Base-by-base conservation (phyloP, 2,797 vertebrate genomes). In the Muscicapa striata region DNA sequence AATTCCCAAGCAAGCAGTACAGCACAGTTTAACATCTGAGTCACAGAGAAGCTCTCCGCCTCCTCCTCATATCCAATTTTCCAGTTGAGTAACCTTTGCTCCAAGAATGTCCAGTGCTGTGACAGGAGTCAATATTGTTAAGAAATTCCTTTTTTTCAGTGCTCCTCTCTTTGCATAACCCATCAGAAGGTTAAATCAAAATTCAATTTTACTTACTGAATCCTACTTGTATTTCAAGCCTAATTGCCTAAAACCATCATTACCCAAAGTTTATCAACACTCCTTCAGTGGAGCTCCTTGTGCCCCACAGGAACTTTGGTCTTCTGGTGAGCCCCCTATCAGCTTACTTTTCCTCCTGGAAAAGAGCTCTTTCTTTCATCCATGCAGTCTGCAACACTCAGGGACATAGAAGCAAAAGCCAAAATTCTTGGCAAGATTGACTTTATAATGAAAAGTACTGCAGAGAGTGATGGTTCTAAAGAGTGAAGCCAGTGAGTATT, bases 41-140 rank as follows among this genome's bases (percentile, higher is more conserved):
- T 49, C 87, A 38, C 85, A 88, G 51, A 90, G 75, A 96, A 95
- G 32, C 94, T 85, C 81, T 95, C 66, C 41, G 72, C 58, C 94
- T 97, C 59, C 94, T 96, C 93, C 93, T 95, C 87, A 36, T 79
- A 98, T 97, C 95, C 97, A 97, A 97, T 98, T 98, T 98, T 98
- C 97, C 97, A 97, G 80, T 29, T 97, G 97, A 97, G 89, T 89
- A 96, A 95, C 79, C 64, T 63, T 77, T 69, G 90, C 70, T 87
- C 93, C 80, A 67, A 57, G 57, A 77, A 91, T 11, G 80, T 91
- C 94, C 93, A 68, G 69, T 32, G 36, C 84, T 74, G 80, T 96
- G 96, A 95, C 97, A 97, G 90, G 94, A 97, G 97, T 97, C 98
- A 97, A 96, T 96, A 93, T 61, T 94, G 93, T 94, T 86, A 96